Base-by-base conservation (phyloP, 2,888 invertebrate genomes). In the Acleris literana region DNA sequence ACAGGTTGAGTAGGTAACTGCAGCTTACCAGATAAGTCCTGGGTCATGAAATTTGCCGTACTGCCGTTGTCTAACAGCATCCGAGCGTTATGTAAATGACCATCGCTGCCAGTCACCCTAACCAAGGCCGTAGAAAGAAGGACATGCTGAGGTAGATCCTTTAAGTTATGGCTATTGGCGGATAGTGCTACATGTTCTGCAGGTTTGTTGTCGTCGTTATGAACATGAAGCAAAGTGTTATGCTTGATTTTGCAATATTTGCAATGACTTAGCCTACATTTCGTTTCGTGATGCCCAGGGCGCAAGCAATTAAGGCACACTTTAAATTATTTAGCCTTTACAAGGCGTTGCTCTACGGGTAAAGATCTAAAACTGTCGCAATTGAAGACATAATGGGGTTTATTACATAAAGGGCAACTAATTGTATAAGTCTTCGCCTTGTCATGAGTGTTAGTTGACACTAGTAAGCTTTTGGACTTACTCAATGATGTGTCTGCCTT, bases 81-180 rank as follows among this genome's bases (percentile, higher is more conserved):
- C 16, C 67, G 33, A 25, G 68, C 63, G 5, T 16, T n/a, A 20
- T 59, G 56, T 11, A 13, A 51, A 4, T 39, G n/a, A 5, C 67
- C 68, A 2, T 55, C 25, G 18, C 46, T 54, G 60, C 59, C 57
- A 9, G 5, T 13, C 25, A 67, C 64, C 43, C 43, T 62, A 29
- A 63, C 67, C 58, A 68, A 16, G 9, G 67, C 69, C 55, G 70
- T 69, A 64, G 70, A 70, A 16, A 68, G 68, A 33, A 33, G 33
- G 11, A 59, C 25, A n/a, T 43, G 49, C 17, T 49, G 49, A 1
- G 49, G 17, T 20, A 49, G 17, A 18, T 17, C 17, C 9, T 49
- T 49, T 49, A 18, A 6, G 18, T 49, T 9, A 49, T 1, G 17
- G 11, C 20, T 49, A 49, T 11, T 49, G 1, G 20, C 49, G 49